Conservation (phyloP, 2,113 vertebrate species). For the Mirza zaza region DNA sequence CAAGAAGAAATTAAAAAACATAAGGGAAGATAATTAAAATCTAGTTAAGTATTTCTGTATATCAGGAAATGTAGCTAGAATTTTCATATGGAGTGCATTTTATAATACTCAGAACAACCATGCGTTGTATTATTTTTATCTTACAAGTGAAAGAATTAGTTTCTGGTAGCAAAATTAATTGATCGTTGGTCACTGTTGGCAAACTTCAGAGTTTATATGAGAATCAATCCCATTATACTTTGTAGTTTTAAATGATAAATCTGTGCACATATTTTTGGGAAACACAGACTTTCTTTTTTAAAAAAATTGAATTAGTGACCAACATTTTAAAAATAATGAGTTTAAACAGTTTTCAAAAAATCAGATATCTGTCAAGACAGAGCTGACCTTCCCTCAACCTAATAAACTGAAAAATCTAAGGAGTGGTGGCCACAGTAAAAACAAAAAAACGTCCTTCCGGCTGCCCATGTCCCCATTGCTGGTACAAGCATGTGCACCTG, state of each 20-base stretch:
- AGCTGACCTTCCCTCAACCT: rapidly evolving
- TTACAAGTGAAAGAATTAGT: not conserved
- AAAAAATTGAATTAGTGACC: not conserved
- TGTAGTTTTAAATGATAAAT: not conserved
- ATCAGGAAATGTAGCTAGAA: not conserved
- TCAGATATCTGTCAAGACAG: not conserved
- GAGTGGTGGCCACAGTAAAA: not conserved
- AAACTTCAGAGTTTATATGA: not conserved
- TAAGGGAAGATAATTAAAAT: not conserved
- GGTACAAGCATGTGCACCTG: not conserved
- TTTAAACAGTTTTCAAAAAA: not conserved
- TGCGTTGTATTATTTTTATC: not conserved
- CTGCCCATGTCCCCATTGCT: not conserved
- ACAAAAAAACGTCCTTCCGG: not conserved
- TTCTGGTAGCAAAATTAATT: not conserved
- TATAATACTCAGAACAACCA: not conserved
- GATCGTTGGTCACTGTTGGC: not conserved
- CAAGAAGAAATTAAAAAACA: not conserved
- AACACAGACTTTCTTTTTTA: not conserved
- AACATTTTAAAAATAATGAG: not conserved
- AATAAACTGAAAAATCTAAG: not conserved
- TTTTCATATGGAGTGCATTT: not conserved
- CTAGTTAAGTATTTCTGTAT: not conserved
- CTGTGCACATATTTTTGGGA: not conserved
- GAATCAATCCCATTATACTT: not conserved